Evolutionary conservation across 2,113 vertebrate genomes (phyloP).

Genomic region (Myotis davidii): DNA sequence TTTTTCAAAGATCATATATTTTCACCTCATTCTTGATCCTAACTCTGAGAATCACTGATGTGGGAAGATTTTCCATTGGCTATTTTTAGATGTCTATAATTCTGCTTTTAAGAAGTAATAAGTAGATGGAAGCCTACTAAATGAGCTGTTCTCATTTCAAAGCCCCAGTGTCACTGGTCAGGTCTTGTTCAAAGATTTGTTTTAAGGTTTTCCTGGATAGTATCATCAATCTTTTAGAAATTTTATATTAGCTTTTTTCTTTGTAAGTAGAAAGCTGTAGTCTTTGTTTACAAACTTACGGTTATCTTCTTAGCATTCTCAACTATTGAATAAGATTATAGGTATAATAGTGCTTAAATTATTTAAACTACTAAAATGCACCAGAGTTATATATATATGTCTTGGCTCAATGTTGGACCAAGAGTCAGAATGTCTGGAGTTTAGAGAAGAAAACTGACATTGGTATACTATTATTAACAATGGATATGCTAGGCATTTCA

Average conservation of each 20-base stretch:
- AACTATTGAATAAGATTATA: constrained; percentile 18
- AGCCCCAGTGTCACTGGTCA: background rate
- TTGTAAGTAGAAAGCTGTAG: constrained; percentile 13
- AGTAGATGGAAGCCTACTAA: background rate
- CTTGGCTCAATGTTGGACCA: background rate
- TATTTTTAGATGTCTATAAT: constrained; percentile 50
- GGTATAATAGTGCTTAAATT: background rate
- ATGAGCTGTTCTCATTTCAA: background rate
- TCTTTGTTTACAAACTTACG: constrained; percentile 25
- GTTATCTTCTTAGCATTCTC: background rate
- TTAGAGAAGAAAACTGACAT: background rate
- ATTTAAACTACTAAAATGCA: background rate
- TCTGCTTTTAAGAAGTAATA: constrained; percentile 36
- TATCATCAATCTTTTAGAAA: constrained; percentile 19
- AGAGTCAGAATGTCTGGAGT: background rate
- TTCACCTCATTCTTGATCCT: constrained; percentile 58
- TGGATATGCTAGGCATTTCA: background rate
- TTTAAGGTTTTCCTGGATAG: constrained; percentile 22
- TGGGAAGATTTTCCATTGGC: constrained; percentile 34
- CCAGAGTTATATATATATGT: background rate
- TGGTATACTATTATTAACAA: background rate
- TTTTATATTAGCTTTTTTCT: background rate
- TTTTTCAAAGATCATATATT: constrained; percentile 72
- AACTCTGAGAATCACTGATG: constrained; percentile 50
- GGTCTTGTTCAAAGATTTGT: background rate